Percentiles rank a stretch among this genome's conserved stretches.
Evolutionary conservation across 2,113 vertebrate species (phyloP).

Genomic region (Caracal caracal): DNA sequence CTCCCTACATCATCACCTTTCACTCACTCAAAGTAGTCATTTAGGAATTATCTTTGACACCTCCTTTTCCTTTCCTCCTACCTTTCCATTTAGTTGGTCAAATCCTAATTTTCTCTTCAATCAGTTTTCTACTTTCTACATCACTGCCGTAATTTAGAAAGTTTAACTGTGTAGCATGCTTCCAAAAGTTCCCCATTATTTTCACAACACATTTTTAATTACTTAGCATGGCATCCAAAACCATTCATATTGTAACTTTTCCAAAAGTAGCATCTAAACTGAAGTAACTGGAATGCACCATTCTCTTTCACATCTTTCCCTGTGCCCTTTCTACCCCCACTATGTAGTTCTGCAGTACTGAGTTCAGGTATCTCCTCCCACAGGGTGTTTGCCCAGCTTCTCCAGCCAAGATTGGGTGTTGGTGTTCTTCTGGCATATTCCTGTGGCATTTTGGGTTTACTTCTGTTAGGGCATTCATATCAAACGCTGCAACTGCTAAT

Average conservation of each 20-base stretch:
- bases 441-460: background rate
- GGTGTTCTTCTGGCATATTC: background rate
- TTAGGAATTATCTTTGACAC: conserved; percentile 1
- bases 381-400: background rate
- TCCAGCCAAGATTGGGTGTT: background rate
- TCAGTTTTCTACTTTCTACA: background rate
- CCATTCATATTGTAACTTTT: background rate
- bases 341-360: background rate
- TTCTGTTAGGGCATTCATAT: background rate
- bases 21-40: background rate
- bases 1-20: background rate
- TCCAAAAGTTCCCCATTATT: background rate
- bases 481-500: background rate
- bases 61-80: background rate
- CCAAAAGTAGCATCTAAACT: background rate
- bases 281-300: background rate
- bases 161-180: background rate
- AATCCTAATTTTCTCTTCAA: conserved; percentile 13
- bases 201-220: background rate
- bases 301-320: background rate
- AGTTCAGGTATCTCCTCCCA: background rate
- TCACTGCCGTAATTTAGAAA: background rate
- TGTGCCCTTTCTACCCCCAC: background rate
- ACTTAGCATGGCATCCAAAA: background rate
- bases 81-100: conserved; percentile 18